phyloP scores from a whole-genome alignment of 2,113 vertebrate genomes.

The Pica pica region DNA sequence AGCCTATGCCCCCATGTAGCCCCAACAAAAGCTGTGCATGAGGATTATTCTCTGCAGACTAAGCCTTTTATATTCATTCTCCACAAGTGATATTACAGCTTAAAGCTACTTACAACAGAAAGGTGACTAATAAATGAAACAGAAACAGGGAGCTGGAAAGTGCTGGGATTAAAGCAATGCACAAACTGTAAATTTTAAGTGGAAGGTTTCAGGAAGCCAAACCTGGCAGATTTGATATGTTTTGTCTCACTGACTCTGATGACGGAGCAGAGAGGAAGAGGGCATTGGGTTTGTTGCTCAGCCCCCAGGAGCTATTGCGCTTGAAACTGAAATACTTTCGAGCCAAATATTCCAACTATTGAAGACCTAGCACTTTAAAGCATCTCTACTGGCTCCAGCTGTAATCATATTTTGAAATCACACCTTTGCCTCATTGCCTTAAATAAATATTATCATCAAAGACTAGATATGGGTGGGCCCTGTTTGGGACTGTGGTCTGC shows the following conservation, averaged over 20 bases:
- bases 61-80: not conserved
- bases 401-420: not conserved
- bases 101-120: not conserved
- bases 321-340: not conserved
- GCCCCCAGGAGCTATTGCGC: not conserved
- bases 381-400: not conserved
- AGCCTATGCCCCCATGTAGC: not conserved
- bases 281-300: not conserved
- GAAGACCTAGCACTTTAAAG: not conserved
- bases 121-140: not conserved
- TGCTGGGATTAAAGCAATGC: not conserved
- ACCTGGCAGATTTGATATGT: not conserved
- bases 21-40: not conserved
- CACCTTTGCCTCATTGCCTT: not conserved
- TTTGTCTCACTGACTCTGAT: not conserved
- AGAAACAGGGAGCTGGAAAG: not conserved
- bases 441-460: not conserved
- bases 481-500: not conserved
- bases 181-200: not conserved
- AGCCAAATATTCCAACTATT: not conserved
- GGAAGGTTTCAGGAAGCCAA: not conserved
- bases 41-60: not conserved
- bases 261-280: not conserved
- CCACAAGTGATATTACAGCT: not conserved
- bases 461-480: not conserved